Base-by-base conservation (phyloP, 2,113 vertebrate species). In the Sylvietta virens region DNA sequence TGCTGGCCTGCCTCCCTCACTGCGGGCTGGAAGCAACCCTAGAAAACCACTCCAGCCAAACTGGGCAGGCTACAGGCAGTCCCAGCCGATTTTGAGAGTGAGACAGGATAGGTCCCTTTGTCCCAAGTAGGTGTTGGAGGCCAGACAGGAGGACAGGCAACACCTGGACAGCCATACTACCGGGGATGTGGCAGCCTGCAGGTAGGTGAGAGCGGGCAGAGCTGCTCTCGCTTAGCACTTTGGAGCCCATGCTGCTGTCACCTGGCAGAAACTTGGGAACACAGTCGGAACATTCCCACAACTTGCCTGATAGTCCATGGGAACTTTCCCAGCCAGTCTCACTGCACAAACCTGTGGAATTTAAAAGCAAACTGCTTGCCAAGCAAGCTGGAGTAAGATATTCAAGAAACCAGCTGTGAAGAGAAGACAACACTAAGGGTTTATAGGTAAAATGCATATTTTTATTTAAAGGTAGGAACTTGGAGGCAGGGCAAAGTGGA, bases 11-110 rank as follows among this genome's bases (percentile, higher is more conserved):
- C 40, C 5, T 65, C 30, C n/a, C 42, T 62, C 2, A 0, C 28
- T 1, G 0, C 8, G 13, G 65, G 35, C 47, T 74, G 88, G 40
- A 45, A 79, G 23, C 0, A 1, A 15, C n/a, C 3, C 0, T 23
- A 44, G 37, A 10, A 64, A 73, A 47, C 45, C 3, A 1, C 33
- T 48, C 42, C 73, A 71, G 56, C 62, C 69, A 64, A 81, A 76
- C 31, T 16, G 2, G n/a, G 19, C 77, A 58, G 84, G 86, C 39
- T 91, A n/a, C 23, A 47, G 54, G 56, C 71, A 83, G 79, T 58
- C 66, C 56, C 16, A 62, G 33, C 27, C 0, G 0, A 71, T 61
- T 61, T 35, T 37, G 19, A 1, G 1, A 81, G 37, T 11, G 10
- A 45, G 13, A 40, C 16, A 18, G 22, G 23, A 57, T 48, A 60